Percentiles rank a stretch among this genome's conserved stretches.
Evolutionary conservation across 2,113 vertebrate genomes (phyloP).

Genomic region (Okapia johnstoni): DNA sequence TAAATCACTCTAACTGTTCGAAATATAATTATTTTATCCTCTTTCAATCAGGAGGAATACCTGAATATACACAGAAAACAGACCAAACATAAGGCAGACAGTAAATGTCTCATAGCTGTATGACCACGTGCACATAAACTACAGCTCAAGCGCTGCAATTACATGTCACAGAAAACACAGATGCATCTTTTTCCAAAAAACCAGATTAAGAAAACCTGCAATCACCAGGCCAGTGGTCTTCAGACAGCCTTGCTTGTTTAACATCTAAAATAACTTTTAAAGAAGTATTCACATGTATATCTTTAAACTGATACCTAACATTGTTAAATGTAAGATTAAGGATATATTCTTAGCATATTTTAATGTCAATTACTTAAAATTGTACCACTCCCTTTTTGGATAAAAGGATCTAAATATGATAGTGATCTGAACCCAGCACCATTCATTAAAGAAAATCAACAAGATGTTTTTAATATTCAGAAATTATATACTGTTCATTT

Average conservation of each 20-base stretch:
- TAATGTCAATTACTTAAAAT: neutral
- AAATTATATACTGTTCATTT: neutral
- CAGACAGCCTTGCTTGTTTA: neutral
- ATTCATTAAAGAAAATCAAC: neutral
- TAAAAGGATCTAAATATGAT: neutral
- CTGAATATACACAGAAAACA: neutral
- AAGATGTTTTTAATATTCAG: neutral
- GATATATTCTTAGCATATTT: neutral
- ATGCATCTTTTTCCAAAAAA: too few relatives aligned
- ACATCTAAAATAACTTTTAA: neutral
- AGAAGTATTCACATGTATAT: neutral
- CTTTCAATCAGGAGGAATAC: neutral
- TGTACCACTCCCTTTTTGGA: neutral
- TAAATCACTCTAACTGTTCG: neutral
- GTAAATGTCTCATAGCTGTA: fast-evolving
- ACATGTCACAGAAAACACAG: fast-evolving
- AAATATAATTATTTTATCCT: neutral
- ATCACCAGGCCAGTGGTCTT: neutral
- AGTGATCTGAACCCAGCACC: neutral
- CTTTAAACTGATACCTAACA: neutral
- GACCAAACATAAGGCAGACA: fast-evolving
- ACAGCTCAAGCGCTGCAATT: fast-evolving
- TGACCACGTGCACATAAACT: fast-evolving
- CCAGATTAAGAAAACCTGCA: fast-evolving
- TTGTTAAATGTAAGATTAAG: neutral